Evolutionary conservation across 2,888 invertebrate genomes (phyloP).

Genomic region (Artemia sinica): DNA sequence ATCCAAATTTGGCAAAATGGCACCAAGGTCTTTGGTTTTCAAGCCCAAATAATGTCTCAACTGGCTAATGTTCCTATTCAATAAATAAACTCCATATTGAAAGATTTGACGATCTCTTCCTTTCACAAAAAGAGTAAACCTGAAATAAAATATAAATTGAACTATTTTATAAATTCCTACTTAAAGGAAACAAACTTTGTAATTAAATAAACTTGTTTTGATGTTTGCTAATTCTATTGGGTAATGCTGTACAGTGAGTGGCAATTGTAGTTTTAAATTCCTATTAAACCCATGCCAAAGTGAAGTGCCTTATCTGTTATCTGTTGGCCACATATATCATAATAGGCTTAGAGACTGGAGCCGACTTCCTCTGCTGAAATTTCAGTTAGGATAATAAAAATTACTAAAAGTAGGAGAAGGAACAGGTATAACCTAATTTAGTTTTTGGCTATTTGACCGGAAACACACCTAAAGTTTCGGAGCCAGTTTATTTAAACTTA

Average conservation of each 20-base stretch:
- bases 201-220: too few species aligned
- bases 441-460: too few species aligned
- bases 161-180: constrained; percentile 17
- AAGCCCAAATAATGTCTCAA: constrained; percentile 57
- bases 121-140: constrained; percentile 64
- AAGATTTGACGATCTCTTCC: constrained; percentile 61
- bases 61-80: constrained; percentile 89
- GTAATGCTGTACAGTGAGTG: neutral
- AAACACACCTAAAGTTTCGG: too few species aligned
- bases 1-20: constrained; percentile 56
- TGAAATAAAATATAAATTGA: constrained; percentile 33
- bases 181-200: neutral
- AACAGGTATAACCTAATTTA: too few species aligned
- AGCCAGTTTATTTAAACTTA: too few species aligned
- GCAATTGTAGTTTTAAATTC: constrained; percentile 4
- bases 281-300: neutral
- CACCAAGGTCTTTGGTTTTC: constrained; percentile 51
- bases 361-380: too few species aligned
- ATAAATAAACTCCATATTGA: constrained; percentile 70
- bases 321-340: too few species aligned
- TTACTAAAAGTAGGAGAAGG: too few species aligned
- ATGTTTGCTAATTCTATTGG: too few species aligned
- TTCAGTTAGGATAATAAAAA: too few species aligned
- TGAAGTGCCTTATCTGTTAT: neutral
- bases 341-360: too few species aligned